phyloP scores from a whole-genome alignment of 2,888 invertebrate species.

The Yponomeuta sedellus region DNA sequence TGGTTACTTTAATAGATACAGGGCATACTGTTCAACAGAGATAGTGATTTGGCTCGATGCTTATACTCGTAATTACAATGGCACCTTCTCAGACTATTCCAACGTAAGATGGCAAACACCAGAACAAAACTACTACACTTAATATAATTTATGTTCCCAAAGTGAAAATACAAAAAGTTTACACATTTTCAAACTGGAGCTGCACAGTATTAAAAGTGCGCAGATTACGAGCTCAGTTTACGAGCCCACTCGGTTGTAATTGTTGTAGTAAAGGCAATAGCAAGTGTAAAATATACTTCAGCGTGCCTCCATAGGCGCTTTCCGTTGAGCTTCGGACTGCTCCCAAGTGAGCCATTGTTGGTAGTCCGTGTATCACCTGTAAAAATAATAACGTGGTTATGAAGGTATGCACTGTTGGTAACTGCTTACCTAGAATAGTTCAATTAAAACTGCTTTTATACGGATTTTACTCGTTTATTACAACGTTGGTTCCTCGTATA shows the following conservation, averaged over 20 bases:
- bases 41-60: too few species aligned
- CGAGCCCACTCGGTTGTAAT: conserved; percentile 2
- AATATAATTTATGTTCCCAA: background rate
- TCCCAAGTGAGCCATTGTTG: background rate
- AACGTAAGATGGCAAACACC: too few species aligned
- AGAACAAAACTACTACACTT: background rate
- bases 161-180: background rate
- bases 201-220: background rate
- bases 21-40: too few species aligned
- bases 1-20: too few species aligned
- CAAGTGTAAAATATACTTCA: conserved; percentile 1
- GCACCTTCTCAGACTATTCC: too few species aligned
- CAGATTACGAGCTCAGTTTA: background rate
- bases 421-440: too few species aligned
- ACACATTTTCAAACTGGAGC: background rate
- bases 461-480: too few species aligned
- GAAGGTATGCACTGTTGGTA: too few species aligned
- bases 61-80: too few species aligned
- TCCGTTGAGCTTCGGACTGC: background rate
- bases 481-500: too few species aligned
- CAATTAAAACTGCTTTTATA: too few species aligned
- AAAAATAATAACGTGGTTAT: background rate
- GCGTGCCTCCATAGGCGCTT: background rate
- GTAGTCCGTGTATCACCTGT: background rate
- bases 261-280: conserved; percentile 1